Percentiles rank a stretch among this genome's conserved stretches.
phyloP scores from a whole-genome alignment of 2,888 invertebrate species.

The Biston betularia region DNA sequence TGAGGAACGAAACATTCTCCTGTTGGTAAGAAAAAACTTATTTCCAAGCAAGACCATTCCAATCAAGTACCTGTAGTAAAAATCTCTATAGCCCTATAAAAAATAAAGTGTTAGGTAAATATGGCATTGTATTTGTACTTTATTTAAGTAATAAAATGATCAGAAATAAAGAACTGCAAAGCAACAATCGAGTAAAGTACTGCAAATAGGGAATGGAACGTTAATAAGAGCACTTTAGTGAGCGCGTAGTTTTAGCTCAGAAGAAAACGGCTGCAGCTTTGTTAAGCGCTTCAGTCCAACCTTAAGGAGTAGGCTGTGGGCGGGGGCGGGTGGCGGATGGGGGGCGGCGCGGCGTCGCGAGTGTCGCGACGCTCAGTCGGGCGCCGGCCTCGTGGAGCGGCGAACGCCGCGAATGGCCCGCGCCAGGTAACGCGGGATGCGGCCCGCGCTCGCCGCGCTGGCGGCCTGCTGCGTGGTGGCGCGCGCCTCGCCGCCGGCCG shows the following conservation, averaged over 20 bases:
- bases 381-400: slow-evolving; percentile 82
- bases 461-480: slow-evolving; percentile 79
- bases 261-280: neutral
- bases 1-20: no score
- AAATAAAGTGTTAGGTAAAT: no score
- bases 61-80: no score
- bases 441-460: slow-evolving; percentile 81
- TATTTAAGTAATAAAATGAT: no score
- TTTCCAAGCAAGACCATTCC: no score
- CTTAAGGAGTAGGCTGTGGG: slow-evolving; percentile 17
- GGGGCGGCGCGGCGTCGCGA: slow-evolving; percentile 49
- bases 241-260: neutral
- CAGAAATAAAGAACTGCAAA: no score
- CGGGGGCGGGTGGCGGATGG: slow-evolving; percentile 49
- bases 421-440: slow-evolving; percentile 80
- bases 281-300: neutral
- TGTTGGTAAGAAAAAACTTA: no score
- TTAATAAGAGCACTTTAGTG: no score
- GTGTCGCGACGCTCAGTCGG: slow-evolving; percentile 75
- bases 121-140: no score
- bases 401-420: slow-evolving; percentile 73
- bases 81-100: no score
- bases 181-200: no score
- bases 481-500: slow-evolving; percentile 75
- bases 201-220: no score